phyloP scores from a whole-genome alignment of 2,797 vertebrate species.

The Poecilia picta region DNA sequence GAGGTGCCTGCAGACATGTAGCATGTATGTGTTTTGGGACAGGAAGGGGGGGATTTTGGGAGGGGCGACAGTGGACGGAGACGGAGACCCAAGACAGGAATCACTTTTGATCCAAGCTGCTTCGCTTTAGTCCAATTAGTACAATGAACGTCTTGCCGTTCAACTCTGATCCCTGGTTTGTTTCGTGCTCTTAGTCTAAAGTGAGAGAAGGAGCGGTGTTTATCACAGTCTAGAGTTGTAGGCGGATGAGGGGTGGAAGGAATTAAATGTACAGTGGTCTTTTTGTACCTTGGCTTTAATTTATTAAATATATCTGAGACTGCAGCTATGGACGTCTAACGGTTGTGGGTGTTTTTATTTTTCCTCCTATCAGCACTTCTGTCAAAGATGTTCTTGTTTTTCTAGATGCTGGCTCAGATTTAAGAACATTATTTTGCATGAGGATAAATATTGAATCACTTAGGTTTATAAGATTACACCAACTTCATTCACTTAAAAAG shows the following conservation, averaged over 20 bases:
- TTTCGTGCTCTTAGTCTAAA: conserved; percentile 39
- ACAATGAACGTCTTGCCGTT: conserved; percentile 44
- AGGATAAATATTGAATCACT: background rate
- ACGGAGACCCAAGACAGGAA: conserved; percentile 20
- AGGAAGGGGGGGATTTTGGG: conserved; percentile 27
- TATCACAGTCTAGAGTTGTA: conserved; percentile 58
- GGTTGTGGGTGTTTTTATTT: conserved; percentile 29
- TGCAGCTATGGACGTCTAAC: conserved; percentile 50
- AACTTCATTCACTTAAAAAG: background rate
- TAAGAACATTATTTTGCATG: background rate
- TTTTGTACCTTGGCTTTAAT: conserved; percentile 89
- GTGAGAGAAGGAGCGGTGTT: conserved; percentile 44
- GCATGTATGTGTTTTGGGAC: conserved; percentile 81
- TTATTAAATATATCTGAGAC: conserved; percentile 89
- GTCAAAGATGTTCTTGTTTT: conserved; percentile 10
- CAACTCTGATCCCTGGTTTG: conserved; percentile 42
- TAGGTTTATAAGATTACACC: background rate
- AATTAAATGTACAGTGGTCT: conserved; percentile 80
- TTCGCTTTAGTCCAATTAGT: conserved; percentile 28
- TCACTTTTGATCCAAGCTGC: conserved; percentile 12
- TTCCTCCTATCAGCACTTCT: background rate
- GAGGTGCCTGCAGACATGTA: conserved; percentile 85
- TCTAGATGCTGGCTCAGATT: background rate
- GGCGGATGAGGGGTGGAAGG: conserved; percentile 40
- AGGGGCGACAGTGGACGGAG: conserved; percentile 19